These are phyloP conservation scores for Paramisgurnus dabryanus DNA, from an alignment of 2,113 vertebrate species.

Conservation along the genomic window DNA sequence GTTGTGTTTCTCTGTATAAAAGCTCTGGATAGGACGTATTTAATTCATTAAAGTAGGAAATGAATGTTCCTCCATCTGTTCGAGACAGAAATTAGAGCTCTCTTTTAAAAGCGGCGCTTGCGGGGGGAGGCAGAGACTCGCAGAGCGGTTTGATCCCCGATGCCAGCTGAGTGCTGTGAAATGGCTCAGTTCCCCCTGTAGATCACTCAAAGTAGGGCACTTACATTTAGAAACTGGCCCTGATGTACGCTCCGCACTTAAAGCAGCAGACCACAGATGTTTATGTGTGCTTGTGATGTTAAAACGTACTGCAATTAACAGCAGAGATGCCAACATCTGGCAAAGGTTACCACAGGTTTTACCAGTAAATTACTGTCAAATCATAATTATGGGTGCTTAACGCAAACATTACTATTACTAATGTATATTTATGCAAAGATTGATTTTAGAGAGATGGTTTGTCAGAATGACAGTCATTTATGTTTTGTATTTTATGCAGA, in stretches of 20 bases:
- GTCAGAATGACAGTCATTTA: not conserved
- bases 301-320: too few relatives aligned
- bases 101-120: not conserved
- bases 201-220: conserved; percentile 48
- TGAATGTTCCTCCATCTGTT: conserved; percentile 26
- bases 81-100: conserved; percentile 13
- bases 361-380: too few relatives aligned
- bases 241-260: not conserved
- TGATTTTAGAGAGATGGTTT: too few relatives aligned
- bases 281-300: not conserved
- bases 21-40: too few relatives aligned
- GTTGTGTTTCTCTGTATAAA: too few relatives aligned
- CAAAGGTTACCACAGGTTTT: too few relatives aligned
- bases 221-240: conserved; percentile 46
- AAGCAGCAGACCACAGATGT: conserved; percentile 9
- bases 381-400: too few relatives aligned
- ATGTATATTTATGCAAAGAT: too few relatives aligned
- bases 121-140: not conserved
- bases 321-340: too few relatives aligned
- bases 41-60: not conserved
- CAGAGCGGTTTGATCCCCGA: conserved; percentile 11
- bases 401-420: too few relatives aligned
- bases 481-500: not conserved
- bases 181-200: conserved; percentile 24
- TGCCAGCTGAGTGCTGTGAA: conserved; percentile 27